Conservation (phyloP, 2,113 vertebrate genomes). For the Tragelaphus scriptus region DNA sequence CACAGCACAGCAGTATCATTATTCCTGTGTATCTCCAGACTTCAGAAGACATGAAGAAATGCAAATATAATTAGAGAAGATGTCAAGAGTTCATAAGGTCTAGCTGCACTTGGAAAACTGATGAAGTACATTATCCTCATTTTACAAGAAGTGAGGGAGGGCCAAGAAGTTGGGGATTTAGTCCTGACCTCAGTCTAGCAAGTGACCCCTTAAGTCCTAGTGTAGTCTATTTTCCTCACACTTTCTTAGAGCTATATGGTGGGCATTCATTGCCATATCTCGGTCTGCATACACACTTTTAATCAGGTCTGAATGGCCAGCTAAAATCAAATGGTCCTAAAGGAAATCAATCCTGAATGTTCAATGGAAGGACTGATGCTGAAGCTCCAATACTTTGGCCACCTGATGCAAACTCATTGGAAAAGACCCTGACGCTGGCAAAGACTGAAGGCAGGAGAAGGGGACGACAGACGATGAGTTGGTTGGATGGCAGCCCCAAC, state of each 20-base stretch:
- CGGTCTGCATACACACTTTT: background rate
- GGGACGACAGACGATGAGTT: background rate
- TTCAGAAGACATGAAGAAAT: background rate
- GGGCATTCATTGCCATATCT: background rate
- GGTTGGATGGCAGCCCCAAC: background rate
- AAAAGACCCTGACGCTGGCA: background rate
- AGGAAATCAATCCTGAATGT: background rate
- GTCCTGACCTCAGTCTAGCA: background rate
- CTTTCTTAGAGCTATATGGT: too few species aligned
- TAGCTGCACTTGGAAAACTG: background rate
- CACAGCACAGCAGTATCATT: background rate
- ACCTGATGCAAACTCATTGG: background rate
- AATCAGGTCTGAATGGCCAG: background rate
- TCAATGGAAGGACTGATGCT: background rate
- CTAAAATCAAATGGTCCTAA: background rate
- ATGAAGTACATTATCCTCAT: background rate
- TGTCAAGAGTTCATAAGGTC: background rate
- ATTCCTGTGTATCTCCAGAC: background rate
- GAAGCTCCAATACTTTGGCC: background rate
- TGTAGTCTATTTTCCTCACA: background rate
- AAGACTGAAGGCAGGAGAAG: background rate
- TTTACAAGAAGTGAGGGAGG: background rate
- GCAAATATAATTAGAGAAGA: background rate
- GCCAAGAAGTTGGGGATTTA: background rate
- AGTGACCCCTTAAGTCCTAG: too few species aligned